Base-by-base conservation (phyloP, 1,140 invertebrate species). In the Aporrectodea caliginosa region DNA sequence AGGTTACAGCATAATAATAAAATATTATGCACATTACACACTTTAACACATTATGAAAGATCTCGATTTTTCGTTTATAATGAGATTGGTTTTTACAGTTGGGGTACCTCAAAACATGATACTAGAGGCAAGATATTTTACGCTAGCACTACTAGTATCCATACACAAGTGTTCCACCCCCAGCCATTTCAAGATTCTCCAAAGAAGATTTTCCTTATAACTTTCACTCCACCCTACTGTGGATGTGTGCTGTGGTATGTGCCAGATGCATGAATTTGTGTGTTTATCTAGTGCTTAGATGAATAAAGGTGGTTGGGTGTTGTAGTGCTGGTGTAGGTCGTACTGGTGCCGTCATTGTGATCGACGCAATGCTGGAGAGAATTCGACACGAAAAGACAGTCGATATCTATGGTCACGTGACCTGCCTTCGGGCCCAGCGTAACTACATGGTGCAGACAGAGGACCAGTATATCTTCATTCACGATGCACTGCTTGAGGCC, bases 381-480 rank as follows among this genome's bases (percentile, higher is more conserved):
- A 85, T 88, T 35, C 84, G 85, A 82, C 93, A 98, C 86, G 69
- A 69, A 33, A 70, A 69, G 98, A 99, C 95, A 78, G 94, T 99
- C 6, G 98, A 99, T 87, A 98, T 99, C 79, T 99, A 99, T 86
- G 98, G 97, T 2, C 97, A 99, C 90, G 97, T 99, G 1, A 99
- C 97, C 1, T 97, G 95, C 85, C 90, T 99, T 31, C 91, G 98
- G 79, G 95, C 97, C 16, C 98, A 99, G 87, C 91, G 98, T 22
- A 89, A 88, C 83, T 89, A 88, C 83, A 89, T 89, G 87, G 88
- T 89, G 35, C 95, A 99, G 89, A 99, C 98, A 0, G 98, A 99
- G 88, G 98, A 99, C 88, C 98, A 99, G 88, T 99, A 99, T 87
- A 96, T 99, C 77, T 99, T 99, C 89, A 99, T 99, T 82, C 97